Base-by-base conservation (phyloP, 2,888 invertebrate species). In the Oxytorus armatus region DNA sequence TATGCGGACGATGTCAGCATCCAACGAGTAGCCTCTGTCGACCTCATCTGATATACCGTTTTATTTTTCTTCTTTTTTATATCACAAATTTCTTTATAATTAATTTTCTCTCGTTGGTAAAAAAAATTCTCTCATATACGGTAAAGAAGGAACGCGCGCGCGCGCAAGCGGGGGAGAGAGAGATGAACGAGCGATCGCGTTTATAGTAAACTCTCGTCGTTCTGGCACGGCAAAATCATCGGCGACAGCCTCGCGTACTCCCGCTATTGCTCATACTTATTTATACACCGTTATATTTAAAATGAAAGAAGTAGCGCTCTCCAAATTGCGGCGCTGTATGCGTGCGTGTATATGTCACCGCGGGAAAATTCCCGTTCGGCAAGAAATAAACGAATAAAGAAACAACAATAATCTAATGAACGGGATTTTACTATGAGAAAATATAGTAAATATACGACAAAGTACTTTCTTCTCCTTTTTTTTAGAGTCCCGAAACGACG, bases 211-310 rank as follows among this genome's bases (percentile, higher is more conserved):
- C 69, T 76, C 65, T 77, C 76, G 36, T n/a, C 63, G 65, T 66
- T 69, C 82, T 85, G 80, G 84, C 84, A 81, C 84, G 83, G 86
- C 86, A 84, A 87, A 88, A 86, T 86, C 85, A 85, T 86, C 84
- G 83, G 83, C 84, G 83, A 87, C 87, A 88, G 88, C 87, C 88
- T 88, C 88, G 88, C 89, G 89, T 89, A 90, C 89, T 90, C 90
- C 87, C 87, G 92, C 90, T 92, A 89, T 91, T 92, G 91, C 91
- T 91, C 92, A 92, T 92, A 92, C 92, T 92, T 92, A 92, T 92
- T 92, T 91, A 92, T 92, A 92, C 89, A 90, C 89, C 89, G 91
- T 91, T 92, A 92, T 91, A 92, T 92, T 92, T 92, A 91, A 92
- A 92, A 91, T 91, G 90, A 90, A 89, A 90, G 89, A 88, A 87